Conservation (phyloP, 2,888 invertebrate genomes). For the Thysanoteuthis rhombus region DNA sequence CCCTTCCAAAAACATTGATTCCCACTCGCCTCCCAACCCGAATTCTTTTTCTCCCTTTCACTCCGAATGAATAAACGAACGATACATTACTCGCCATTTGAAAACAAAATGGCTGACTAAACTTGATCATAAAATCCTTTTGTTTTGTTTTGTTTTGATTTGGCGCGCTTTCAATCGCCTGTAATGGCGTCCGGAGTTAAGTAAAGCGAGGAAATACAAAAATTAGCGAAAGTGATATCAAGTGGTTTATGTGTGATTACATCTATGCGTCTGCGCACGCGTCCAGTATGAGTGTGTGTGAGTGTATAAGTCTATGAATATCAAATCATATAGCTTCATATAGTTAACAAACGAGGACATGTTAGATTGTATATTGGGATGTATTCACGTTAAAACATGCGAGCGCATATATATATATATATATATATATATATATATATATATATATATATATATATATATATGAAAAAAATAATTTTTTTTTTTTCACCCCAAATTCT, state of each 20-base stretch:
- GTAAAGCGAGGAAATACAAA: background rate
- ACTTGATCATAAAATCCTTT: background rate
- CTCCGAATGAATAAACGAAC: background rate
- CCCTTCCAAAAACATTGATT: background rate
- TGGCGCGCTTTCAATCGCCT: background rate
- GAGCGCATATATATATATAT: too few species aligned
- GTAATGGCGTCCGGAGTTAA: slow-evolving; percentile 12
- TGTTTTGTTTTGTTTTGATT: background rate
- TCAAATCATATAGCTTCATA: too few species aligned
- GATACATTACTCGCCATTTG: background rate
- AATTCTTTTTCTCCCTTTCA: background rate
- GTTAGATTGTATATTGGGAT: too few species aligned
- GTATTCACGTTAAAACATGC: too few species aligned
- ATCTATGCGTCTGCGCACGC: background rate
- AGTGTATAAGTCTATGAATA: too few species aligned
- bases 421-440: too few species aligned
- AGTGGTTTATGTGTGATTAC: background rate
- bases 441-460: too few species aligned
- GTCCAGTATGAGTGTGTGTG: background rate
- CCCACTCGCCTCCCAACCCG: background rate
- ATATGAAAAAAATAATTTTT: too few species aligned
- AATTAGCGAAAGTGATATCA: background rate
- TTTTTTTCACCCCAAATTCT: too few species aligned
- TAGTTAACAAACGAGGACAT: too few species aligned
- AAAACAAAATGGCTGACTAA: background rate